Evolutionary conservation across 2,888 invertebrate genomes (phyloP).

Genomic region (Hirtodrosophila cameraria): DNA sequence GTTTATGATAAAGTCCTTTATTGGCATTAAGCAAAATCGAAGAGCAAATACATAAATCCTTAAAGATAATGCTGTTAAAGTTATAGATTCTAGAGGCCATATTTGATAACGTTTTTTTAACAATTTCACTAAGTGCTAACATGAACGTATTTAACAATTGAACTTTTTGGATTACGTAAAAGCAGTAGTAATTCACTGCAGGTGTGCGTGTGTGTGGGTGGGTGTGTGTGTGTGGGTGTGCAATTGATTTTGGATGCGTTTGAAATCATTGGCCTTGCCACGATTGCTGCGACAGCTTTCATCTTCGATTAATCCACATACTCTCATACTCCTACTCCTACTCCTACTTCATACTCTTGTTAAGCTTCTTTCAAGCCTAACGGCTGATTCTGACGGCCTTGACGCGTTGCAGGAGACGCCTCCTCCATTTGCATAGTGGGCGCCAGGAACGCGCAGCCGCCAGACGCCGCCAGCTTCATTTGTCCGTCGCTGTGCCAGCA

Average conservation of each 20-base stretch:
- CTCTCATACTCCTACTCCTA: slow-evolving; percentile 15
- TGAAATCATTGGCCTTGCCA: slow-evolving; percentile 22
- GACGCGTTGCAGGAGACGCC: slow-evolving; percentile 46
- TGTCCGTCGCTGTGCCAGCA: slow-evolving; percentile 70
- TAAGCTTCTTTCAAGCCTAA: slow-evolving; percentile 42
- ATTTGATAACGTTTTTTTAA: slow-evolving; percentile 65
- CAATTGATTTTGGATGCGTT: background rate
- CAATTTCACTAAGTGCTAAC: slow-evolving; percentile 62
- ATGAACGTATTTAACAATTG: slow-evolving; percentile 55
- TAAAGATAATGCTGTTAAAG: slow-evolving; percentile 37
- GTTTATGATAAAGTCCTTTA: slow-evolving; percentile 72
- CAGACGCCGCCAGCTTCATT: slow-evolving; percentile 77
- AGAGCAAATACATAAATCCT: slow-evolving; percentile 31
- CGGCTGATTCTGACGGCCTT: slow-evolving; percentile 72
- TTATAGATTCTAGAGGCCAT: slow-evolving; percentile 58
- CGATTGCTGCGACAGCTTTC: slow-evolving; percentile 3
- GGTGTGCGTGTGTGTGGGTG: slow-evolving; percentile 30
- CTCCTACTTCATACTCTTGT: too few species aligned
- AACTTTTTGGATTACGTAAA: slow-evolving; percentile 17
- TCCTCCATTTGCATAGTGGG: slow-evolving; percentile 39
- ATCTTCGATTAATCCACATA: slow-evolving; percentile 1
- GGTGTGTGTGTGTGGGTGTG: slow-evolving; percentile 1
- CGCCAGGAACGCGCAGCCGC: slow-evolving; percentile 63
- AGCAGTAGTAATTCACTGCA: slow-evolving; percentile 22
- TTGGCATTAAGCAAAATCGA: slow-evolving; percentile 56